Conservation (phyloP, 2,113 vertebrate species). For the Plectropomus leopardus region DNA sequence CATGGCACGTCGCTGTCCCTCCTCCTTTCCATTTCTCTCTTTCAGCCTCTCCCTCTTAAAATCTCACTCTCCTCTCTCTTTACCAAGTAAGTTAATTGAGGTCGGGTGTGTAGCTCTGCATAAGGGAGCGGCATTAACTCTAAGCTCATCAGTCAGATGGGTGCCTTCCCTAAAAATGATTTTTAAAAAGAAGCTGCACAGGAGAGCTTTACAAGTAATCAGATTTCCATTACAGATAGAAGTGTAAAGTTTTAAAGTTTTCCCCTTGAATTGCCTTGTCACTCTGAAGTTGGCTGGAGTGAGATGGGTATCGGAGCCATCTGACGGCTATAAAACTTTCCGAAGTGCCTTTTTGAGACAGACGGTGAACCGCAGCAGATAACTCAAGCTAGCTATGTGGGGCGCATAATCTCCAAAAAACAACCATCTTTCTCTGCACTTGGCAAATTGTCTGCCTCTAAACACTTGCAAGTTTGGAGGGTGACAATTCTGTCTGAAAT, state of each 20-base stretch:
- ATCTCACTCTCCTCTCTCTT: conserved; percentile 31
- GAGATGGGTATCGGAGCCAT: conserved; percentile 30
- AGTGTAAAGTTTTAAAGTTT: conserved; percentile 32
- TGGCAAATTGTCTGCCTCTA: not conserved
- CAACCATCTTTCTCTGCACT: not conserved
- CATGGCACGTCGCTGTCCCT: conserved; percentile 36
- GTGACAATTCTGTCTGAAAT: conserved; percentile 27
- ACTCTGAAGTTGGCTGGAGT: conserved; percentile 41
- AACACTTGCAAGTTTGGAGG: not conserved
- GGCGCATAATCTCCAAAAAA: conserved; percentile 23
- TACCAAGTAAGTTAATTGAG: conserved; percentile 72
- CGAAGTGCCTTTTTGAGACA: conserved; percentile 32
- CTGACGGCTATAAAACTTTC: conserved; percentile 34
- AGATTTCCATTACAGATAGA: conserved; percentile 74
- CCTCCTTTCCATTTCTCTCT: conserved; percentile 25
- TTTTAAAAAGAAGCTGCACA: conserved; percentile 31
- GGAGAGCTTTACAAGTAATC: conserved; percentile 59
- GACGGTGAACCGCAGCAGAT: conserved; percentile 38
- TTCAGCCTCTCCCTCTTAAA: conserved; percentile 23
- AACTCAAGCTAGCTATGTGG: conserved; percentile 26
- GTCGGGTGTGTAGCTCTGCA: conserved; percentile 51
- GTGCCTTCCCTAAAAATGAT: conserved; percentile 37
- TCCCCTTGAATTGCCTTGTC: conserved; percentile 56
- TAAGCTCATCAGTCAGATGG: conserved; percentile 48
- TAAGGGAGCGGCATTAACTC: conserved; percentile 56